Base-by-base conservation (phyloP, 2,113 vertebrate species). In the Chaetorhynchus papuensis region DNA sequence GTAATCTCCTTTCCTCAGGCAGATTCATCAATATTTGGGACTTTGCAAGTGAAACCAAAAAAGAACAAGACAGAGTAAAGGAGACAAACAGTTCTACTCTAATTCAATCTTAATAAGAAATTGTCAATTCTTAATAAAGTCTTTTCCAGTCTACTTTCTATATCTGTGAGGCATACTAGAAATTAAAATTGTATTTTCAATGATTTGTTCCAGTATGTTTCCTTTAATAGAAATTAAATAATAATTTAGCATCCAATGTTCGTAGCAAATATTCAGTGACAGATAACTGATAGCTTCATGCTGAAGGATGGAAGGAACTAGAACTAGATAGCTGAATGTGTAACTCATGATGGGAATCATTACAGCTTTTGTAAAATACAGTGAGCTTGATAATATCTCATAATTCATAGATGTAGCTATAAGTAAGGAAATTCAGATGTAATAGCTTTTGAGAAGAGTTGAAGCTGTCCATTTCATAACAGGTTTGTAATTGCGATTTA, bases 11-110 rank as follows among this genome's bases (percentile, higher is more conserved):
- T 86, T 92, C 74, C 56, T 66, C 44, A 70, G 76, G 20, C 52
- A 89, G 54, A 95, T 92, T 78, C 76, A 96, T 94, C 83, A 92
- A 83, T 86, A 96, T 95, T 94, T 94, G 56, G 49, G n/a, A 78
- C 49, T 89, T 78, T 5, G 19, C 27, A 91, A 89, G 6, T 37
- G 77, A 92, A 94, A 78, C 53, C 11, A 31, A 71, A 83, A 85
- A 72, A 72, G 56, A 94, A 72, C 28, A 68, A 71, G 77, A 63
- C 4, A 47, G 31, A 89, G 6, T 49, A 83, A 91, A 47, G 33
- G 57, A 39, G 65, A 35, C 56, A 95, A 89, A 94, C 68, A 89
- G 44, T 75, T 88, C 47, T 89, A 63, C 5, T 82, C 37, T 28
- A 81, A 87, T 84, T 93, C 39, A 68, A 56, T 87, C 28, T 87